A percentile compares a stretch with the other conserved stretches of the same genome.
These are phyloP conservation scores for Willowsia nigromaculata DNA, from an alignment of 2,888 invertebrate species.

Conservation along the genomic window DNA sequence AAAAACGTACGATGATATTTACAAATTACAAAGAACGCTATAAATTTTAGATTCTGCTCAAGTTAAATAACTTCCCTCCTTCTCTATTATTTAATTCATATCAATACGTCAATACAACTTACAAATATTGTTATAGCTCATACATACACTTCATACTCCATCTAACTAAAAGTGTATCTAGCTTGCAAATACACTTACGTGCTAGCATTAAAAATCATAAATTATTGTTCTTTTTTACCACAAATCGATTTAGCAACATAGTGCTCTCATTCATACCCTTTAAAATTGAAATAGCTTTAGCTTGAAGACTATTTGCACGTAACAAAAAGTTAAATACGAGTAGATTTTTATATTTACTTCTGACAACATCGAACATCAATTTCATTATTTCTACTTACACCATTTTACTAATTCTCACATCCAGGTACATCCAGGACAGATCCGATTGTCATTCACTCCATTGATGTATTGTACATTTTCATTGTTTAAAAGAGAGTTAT, in stretches of 20 bases:
- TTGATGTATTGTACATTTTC: background rate
- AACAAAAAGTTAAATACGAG: background rate
- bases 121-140: no score
- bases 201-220: no score
- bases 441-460: constrained; percentile 61
- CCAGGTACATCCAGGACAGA: constrained; percentile 53
- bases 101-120: no score
- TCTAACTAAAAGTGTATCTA: background rate
- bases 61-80: no score
- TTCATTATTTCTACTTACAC: background rate
- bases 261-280: background rate
- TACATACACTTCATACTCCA: background rate
- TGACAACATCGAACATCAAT: no score
- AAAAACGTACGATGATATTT: no score
- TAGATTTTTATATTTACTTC: background rate
- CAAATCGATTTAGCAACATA: background rate
- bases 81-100: no score
- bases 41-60: background rate
- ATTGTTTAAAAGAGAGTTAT: no score
- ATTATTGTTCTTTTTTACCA: constrained; percentile 19
- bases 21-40: background rate
- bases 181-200: no score
- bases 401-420: background rate
- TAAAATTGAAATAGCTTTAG: background rate
- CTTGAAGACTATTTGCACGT: background rate